Percentiles rank a stretch among this genome's conserved stretches.
Conservation (phyloP, 2,113 vertebrate species). For the Electrona antarctica region DNA sequence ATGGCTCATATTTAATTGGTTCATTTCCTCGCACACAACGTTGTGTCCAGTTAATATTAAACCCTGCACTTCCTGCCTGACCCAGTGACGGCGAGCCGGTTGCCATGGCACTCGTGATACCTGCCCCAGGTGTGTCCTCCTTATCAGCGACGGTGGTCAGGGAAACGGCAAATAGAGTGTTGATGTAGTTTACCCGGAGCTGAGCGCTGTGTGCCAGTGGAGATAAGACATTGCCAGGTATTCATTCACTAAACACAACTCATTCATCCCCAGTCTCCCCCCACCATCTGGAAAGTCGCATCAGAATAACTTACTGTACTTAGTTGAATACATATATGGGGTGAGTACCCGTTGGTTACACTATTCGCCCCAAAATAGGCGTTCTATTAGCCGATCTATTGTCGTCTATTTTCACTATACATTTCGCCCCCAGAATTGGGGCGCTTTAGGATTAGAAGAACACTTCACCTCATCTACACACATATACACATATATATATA, state of each 20-base stretch:
- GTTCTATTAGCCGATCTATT: too few species aligned
- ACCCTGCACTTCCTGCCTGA: conserved; percentile 31
- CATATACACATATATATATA: too few species aligned
- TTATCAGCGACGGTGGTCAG: conserved; percentile 36
- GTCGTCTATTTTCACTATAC: too few species aligned
- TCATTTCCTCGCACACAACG: background rate
- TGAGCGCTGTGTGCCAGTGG: background rate
- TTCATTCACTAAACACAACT: background rate
- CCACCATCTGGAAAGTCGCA: conserved; percentile 20
- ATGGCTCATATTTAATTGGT: too few species aligned
- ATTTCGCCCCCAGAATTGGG: too few species aligned
- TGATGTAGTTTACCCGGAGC: conserved; percentile 52
- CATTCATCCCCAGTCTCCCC: background rate
- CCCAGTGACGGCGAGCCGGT: conserved; percentile 5
- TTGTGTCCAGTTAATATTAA: conserved; percentile 62
- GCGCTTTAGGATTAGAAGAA: too few species aligned
- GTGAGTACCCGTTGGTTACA: too few species aligned
- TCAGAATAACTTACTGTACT: background rate
- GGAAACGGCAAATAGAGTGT: conserved; percentile 51
- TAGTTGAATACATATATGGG: too few species aligned
- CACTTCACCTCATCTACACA: too few species aligned
- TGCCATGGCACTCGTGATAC: conserved; percentile 29
- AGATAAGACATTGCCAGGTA: conserved; percentile 12
- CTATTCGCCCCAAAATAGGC: too few species aligned
- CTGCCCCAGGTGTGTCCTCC: conserved; percentile 35